These are phyloP conservation scores for Eucidaris tribuloides DNA, from an alignment of 35 echinoderm and acorn worm species.

Conservation along the genomic window DNA sequence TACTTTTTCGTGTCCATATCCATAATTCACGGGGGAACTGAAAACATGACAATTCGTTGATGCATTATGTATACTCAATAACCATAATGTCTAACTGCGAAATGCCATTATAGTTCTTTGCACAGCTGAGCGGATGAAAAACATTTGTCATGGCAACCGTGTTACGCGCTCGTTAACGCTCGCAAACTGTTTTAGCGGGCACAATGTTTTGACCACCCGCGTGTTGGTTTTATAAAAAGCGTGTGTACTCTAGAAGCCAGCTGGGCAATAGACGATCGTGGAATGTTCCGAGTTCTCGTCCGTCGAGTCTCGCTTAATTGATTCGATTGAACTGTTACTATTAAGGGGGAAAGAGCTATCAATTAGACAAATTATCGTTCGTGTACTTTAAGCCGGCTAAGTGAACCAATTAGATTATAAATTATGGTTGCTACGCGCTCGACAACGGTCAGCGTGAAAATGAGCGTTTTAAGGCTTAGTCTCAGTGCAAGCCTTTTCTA, in stretches of 20 bases:
- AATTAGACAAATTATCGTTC: conserved; percentile 27
- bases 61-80: too few relatives aligned
- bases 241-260: neutral
- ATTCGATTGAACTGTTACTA: neutral
- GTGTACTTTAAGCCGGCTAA: neutral
- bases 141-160: neutral
- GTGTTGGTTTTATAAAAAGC: too few relatives aligned
- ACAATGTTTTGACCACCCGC: too few relatives aligned
- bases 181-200: too few relatives aligned
- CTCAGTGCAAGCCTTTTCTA: too few relatives aligned
- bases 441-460: too few relatives aligned
- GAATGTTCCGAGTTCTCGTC: neutral
- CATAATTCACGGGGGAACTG: too few relatives aligned
- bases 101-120: too few relatives aligned
- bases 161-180: neutral
- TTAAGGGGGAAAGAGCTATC: neutral
- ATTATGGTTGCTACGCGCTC: conserved; percentile 1
- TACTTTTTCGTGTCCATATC: too few relatives aligned
- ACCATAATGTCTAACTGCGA: too few relatives aligned
- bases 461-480: too few relatives aligned
- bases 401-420: conserved; percentile 14
- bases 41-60: too few relatives aligned
- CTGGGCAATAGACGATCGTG: neutral
- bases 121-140: neutral
- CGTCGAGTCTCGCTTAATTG: neutral